Conservation (phyloP, 2,888 invertebrate species). For the Cephonodes hylas region DNA sequence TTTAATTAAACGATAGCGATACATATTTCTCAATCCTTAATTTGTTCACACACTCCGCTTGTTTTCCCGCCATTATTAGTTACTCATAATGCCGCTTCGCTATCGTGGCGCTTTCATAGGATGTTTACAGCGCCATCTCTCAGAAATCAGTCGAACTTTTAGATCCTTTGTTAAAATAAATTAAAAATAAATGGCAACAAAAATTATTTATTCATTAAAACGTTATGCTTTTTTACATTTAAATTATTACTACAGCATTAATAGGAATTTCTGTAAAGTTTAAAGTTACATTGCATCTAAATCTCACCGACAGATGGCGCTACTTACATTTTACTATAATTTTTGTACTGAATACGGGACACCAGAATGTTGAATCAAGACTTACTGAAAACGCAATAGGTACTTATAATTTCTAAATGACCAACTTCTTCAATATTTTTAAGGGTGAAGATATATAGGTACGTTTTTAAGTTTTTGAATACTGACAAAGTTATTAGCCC, state of each 20-base stretch:
- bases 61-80: slow-evolving; percentile 47
- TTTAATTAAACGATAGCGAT: no score
- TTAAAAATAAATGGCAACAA: no score
- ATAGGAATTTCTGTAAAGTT: background rate
- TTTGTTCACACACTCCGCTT: slow-evolving; percentile 70
- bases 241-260: background rate
- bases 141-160: slow-evolving; percentile 46
- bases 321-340: slow-evolving; percentile 12
- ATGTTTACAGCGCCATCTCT: slow-evolving; percentile 59
- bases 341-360: background rate
- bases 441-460: background rate
- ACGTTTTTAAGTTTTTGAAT: background rate
- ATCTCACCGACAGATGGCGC: slow-evolving; percentile 29
- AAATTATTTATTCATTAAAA: no score
- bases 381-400: background rate
- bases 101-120: slow-evolving; percentile 26
- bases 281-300: background rate
- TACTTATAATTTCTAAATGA: no score
- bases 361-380: background rate
- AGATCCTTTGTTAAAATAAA: no score
- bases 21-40: no score
- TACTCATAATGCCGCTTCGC: slow-evolving; percentile 20
- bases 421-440: no score
- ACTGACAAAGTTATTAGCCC: background rate
- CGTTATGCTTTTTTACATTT: no score